Conservation (phyloP, 2,888 invertebrate species). For the Dynastes grantii region DNA sequence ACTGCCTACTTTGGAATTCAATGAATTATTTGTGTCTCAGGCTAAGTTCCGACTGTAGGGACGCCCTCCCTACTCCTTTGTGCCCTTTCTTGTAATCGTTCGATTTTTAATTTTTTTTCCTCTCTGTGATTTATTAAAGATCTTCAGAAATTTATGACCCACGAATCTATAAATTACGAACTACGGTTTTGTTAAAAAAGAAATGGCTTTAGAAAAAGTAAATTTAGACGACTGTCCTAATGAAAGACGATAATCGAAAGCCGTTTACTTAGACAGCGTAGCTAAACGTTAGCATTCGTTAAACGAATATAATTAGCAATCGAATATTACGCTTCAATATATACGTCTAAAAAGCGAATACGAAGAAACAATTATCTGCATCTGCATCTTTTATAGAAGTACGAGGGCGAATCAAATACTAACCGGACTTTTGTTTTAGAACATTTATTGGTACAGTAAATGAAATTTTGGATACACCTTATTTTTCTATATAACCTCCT, state of each 20-base stretch:
- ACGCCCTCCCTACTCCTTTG: constrained; percentile 39
- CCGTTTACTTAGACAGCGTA: no score
- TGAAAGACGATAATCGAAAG: background rate
- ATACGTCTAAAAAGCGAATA: no score
- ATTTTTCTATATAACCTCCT: no score
- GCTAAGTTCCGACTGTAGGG: constrained; percentile 49
- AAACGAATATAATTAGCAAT: no score
- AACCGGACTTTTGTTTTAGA: no score
- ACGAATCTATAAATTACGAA: constrained; percentile 22
- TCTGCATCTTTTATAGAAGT: no score
- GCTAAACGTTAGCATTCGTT: no score
- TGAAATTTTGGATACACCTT: no score
- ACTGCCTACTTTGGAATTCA: constrained; percentile 56
- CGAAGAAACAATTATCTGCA: no score
- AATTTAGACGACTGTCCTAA: constrained; percentile 1
- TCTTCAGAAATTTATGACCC: constrained; percentile 21
- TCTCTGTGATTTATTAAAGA: constrained; percentile 26
- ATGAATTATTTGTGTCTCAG: constrained; percentile 57
- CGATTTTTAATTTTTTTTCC: constrained; percentile 43
- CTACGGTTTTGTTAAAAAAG: constrained; percentile 12
- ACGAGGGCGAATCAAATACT: no score
- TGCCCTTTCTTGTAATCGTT: constrained; percentile 40
- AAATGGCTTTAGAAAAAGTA: constrained; percentile 8
- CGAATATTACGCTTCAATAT: no score
- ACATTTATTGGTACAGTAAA: no score